Evolutionary conservation across 2,888 invertebrate species (phyloP).

Genomic region (Drosophila merina): DNA sequence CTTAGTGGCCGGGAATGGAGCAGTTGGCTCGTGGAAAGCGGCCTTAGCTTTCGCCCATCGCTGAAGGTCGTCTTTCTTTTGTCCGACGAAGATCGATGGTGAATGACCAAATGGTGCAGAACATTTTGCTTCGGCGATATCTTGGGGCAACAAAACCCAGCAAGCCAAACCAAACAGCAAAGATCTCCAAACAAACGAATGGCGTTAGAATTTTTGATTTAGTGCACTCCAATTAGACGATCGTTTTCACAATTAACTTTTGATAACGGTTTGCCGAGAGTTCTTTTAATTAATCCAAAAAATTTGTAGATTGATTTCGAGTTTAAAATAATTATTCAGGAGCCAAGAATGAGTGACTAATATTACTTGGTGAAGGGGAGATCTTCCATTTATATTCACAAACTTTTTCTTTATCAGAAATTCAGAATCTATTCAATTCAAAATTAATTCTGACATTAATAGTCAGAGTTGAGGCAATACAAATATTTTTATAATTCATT

Average conservation of each 20-base stretch:
- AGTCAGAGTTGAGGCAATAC: background rate
- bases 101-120: constrained; percentile 55
- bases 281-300: constrained; percentile 5
- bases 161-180: constrained; percentile 21
- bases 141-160: constrained; percentile 28
- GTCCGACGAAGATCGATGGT: constrained; percentile 42
- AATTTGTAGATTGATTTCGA: background rate
- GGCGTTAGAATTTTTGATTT: constrained; percentile 45
- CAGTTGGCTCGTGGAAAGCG: constrained; percentile 47
- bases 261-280: constrained; percentile 18
- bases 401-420: background rate
- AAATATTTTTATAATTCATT: background rate
- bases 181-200: constrained; percentile 15
- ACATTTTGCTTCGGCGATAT: constrained; percentile 42
- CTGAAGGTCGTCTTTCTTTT: constrained; percentile 65
- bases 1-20: constrained; percentile 49
- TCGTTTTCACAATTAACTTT: constrained; percentile 19
- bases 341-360: background rate
- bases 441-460: background rate
- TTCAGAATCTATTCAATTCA: background rate
- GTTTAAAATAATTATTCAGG: background rate
- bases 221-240: constrained; percentile 35
- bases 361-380: background rate
- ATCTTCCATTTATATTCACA: no score
- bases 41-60: constrained; percentile 61